Conservation (phyloP, 2,888 invertebrate genomes). For the Thereva nobilitata region DNA sequence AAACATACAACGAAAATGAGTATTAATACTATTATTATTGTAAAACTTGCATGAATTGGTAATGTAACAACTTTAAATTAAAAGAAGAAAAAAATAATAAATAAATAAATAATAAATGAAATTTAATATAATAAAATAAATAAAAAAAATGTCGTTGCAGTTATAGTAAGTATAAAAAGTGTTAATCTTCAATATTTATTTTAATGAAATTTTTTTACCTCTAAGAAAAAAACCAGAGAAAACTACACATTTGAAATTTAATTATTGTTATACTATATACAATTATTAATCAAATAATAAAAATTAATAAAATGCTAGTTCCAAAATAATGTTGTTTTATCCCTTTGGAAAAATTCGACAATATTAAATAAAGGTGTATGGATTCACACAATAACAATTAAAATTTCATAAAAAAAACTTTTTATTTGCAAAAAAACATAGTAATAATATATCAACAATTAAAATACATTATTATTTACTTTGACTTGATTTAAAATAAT, state of each 20-base stretch:
- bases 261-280: constrained; percentile 31
- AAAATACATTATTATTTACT: not conserved
- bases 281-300: constrained; percentile 22
- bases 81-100: too few species aligned
- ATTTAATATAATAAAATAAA: constrained; percentile 13
- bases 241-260: constrained; percentile 17
- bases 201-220: constrained; percentile 24
- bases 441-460: not conserved
- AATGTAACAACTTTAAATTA: too few species aligned
- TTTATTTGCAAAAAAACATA: not conserved
- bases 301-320: constrained; percentile 30
- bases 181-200: constrained; percentile 26
- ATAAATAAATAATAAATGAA: too few species aligned
- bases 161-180: constrained; percentile 18
- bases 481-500: not conserved
- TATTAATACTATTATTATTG: constrained; percentile 28
- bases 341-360: too few species aligned
- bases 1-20: constrained; percentile 33
- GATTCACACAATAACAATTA: not conserved
- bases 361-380: not conserved
- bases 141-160: constrained; percentile 21
- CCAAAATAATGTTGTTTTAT: constrained; percentile 2
- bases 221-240: constrained; percentile 5
- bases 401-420: not conserved
- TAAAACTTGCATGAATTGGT: not conserved